These are phyloP conservation scores for Cataglyphis livida DNA, from an alignment of 2,888 invertebrate species.

Conservation along the genomic window DNA sequence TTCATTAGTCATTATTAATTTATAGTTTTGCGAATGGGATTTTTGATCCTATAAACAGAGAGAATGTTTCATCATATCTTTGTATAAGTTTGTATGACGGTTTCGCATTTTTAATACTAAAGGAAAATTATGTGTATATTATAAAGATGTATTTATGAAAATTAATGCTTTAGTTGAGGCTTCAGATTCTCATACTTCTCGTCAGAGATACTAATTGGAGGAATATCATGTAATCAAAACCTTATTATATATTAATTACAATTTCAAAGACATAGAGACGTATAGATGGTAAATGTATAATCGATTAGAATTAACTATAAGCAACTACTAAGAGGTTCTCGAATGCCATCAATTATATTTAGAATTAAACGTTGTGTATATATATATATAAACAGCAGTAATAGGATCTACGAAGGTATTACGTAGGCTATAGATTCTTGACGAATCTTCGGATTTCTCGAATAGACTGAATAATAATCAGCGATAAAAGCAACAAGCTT, in stretches of 20 bases:
- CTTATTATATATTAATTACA: constrained; percentile 42
- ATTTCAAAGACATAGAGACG: neutral
- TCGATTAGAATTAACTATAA: constrained; percentile 15
- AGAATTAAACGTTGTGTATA: constrained; percentile 33
- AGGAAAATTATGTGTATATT: neutral
- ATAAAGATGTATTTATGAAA: neutral
- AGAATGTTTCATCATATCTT: neutral
- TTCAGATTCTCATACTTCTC: constrained; percentile 24
- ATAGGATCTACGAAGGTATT: constrained; percentile 19
- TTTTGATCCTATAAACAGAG: neutral
- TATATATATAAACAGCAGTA: constrained; percentile 24
- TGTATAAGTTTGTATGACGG: neutral
- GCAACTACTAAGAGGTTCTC: constrained; percentile 28
- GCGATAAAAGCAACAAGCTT: constrained; percentile 32
- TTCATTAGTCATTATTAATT: constrained; percentile 8
- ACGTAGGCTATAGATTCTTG: constrained; percentile 12
- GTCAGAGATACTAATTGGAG: constrained; percentile 10
- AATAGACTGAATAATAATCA: constrained; percentile 43
- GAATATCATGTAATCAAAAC: constrained; percentile 17
- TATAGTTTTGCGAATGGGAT: neutral
- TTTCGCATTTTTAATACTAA: neutral
- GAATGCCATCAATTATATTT: constrained; percentile 24
- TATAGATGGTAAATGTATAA: constrained; percentile 13
- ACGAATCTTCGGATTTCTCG: constrained; percentile 20
- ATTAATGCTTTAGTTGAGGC: constrained; percentile 8